Percentiles rank a stretch among this genome's conserved stretches.
phyloP scores from a whole-genome alignment of 37 sponge, comb jelly and placozoan genomes.

The Tethya wilhelma region DNA sequence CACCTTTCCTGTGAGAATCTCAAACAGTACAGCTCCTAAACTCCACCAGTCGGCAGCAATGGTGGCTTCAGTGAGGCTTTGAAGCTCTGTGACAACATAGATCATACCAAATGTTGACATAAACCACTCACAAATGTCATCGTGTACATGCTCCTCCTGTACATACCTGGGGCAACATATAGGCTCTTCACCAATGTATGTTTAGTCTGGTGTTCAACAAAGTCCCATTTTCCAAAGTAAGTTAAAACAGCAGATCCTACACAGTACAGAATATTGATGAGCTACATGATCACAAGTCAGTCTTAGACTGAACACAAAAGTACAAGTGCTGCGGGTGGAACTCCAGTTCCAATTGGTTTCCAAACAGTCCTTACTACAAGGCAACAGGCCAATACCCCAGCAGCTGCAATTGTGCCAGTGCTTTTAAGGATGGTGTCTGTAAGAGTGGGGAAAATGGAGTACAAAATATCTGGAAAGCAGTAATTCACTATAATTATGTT shows the following conservation, averaged over 20 bases:
- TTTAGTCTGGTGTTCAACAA: slow-evolving; percentile 22
- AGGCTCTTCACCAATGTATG: slow-evolving; percentile 13
- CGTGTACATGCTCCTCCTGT: no score
- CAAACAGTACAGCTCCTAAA: slow-evolving; percentile 87
- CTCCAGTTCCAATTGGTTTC: slow-evolving; percentile 15
- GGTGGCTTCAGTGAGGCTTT: neutral
- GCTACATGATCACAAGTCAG: neutral
- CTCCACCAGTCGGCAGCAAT: slow-evolving; percentile 91
- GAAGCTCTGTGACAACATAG: neutral
- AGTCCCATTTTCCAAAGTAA: slow-evolving; percentile 81
- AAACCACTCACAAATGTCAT: no score
- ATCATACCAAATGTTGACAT: neutral
- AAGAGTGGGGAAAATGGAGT: neutral
- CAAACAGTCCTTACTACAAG: neutral
- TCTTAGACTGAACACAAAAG: no score
- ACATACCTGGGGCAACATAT: slow-evolving; percentile 78
- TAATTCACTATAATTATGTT: neutral
- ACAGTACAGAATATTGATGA: neutral
- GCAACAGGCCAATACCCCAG: neutral
- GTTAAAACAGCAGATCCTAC: slow-evolving; percentile 69
- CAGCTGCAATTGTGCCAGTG: slow-evolving; percentile 38
- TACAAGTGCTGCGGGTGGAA: slow-evolving; percentile 49
- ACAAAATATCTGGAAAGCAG: neutral
- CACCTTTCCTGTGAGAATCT: slow-evolving; percentile 84
- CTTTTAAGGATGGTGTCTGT: neutral